These are phyloP conservation scores for Vespertilio murinus DNA, from an alignment of 2,797 vertebrate species.

Conservation along the genomic window DNA sequence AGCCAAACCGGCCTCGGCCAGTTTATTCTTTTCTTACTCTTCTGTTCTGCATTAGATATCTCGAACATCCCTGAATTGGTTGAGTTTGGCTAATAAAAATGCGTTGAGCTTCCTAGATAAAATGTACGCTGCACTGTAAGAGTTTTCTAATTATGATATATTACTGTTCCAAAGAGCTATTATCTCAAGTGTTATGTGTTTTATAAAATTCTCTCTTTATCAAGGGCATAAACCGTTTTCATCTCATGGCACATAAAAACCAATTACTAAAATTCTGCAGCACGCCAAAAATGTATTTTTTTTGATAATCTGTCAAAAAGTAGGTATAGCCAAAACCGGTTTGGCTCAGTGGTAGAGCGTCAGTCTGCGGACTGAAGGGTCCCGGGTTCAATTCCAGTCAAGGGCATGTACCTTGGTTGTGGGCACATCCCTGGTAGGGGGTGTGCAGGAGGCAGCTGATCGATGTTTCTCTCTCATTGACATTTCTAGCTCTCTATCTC, in stretches of 20 bases:
- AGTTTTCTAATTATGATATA: slow-evolving; percentile 38
- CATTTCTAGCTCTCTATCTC: too few species aligned
- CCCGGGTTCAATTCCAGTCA: too few species aligned
- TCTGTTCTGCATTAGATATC: slow-evolving; percentile 29
- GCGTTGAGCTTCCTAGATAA: slow-evolving; percentile 3
- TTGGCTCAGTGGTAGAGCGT: too few species aligned
- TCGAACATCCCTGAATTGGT: slow-evolving; percentile 33
- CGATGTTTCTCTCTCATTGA: too few species aligned
- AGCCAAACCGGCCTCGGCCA: too few species aligned
- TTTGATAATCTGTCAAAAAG: neutral
- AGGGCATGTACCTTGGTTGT: too few species aligned
- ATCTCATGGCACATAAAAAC: neutral
- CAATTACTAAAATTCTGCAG: neutral
- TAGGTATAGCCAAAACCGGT: too few species aligned
- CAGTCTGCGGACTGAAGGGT: too few species aligned
- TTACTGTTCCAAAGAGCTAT: slow-evolving; percentile 23
- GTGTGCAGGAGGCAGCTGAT: too few species aligned
- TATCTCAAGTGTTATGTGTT: slow-evolving; percentile 25
- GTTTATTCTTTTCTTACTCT: neutral
- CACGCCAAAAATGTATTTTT: neutral
- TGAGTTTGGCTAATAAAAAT: slow-evolving; percentile 51
- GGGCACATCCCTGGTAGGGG: too few species aligned
- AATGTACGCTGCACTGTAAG: neutral
- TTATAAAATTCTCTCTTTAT: slow-evolving; percentile 43
- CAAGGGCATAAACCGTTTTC: neutral